Evolutionary conservation across 2,888 invertebrate genomes (phyloP).

Genomic region (Melanchra persicariae): DNA sequence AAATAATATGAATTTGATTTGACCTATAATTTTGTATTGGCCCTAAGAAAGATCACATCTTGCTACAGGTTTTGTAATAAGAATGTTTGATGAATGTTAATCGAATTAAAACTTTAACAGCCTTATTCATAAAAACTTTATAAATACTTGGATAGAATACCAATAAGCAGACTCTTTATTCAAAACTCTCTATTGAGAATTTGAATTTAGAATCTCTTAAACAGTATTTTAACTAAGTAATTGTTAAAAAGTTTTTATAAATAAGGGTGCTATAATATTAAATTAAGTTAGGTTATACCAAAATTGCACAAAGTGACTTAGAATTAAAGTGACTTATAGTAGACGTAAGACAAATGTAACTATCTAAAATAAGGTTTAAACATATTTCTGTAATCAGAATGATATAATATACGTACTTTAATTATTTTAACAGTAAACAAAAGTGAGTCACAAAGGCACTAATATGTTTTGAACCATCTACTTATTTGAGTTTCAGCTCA

Average conservation of each 20-base stretch:
- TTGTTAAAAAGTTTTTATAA: too few species aligned
- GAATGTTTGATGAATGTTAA: constrained; percentile 71
- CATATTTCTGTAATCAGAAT: constrained; percentile 28
- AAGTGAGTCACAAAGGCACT: background rate
- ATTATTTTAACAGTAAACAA: background rate
- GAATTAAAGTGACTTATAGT: constrained; percentile 76
- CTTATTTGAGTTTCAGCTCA: background rate
- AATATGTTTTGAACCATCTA: background rate
- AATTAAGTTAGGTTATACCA: constrained; percentile 48
- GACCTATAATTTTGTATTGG: constrained; percentile 36
- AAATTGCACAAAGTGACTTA: constrained; percentile 84
- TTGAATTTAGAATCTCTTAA: too few species aligned
- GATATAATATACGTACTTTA: background rate
- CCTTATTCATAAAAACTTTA: too few species aligned
- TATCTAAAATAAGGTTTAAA: background rate
- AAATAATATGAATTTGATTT: background rate
- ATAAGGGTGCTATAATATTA: too few species aligned
- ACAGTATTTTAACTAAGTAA: too few species aligned
- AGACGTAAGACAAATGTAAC: constrained; percentile 6
- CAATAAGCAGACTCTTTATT: too few species aligned
- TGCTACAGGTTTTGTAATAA: constrained; percentile 78
- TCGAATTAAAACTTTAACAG: background rate
- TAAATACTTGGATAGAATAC: too few species aligned
- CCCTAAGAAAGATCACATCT: constrained; percentile 71
- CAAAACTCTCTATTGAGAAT: too few species aligned